Base-by-base conservation (phyloP, 2,888 invertebrate genomes). In the Eupithecia abbreviata region DNA sequence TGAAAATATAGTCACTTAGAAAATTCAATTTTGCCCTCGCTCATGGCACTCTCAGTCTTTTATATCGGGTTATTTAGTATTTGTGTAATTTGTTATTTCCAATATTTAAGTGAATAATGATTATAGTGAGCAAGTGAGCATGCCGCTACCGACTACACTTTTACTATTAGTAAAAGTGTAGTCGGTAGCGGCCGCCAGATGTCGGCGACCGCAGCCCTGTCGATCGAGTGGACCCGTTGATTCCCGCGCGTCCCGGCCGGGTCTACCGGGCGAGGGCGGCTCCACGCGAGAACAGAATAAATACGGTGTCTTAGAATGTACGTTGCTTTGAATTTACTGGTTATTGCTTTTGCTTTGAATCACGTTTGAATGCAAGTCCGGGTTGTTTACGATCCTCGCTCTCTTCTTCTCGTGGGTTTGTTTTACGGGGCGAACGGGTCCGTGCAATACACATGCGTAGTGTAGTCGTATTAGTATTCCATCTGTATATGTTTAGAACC, bases 321-420 rank as follows among this genome's bases (percentile, higher is more conserved):
- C 12, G 30, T 65, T 65, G 66, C 66, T 66, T 7, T 42, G 42
- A 66, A 66, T 66, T 66, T 42, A 66, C 42, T 66, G 41, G 42
- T 42, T 42, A 42, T 66, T 42, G 66, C 41, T 66, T 13, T 42
- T 41, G 66, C 41, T 42, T 41, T 66, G 18, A 66, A 42, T 66
- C 66, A 66, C 66, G 66, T 42, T 66, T 15, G 66, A 62, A 62
- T 62, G 62, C 62, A 62, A 12, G 62, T 62, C 62, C 62, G 62
- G 62, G 10, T 62, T 62, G 30, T 62, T 62, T 62, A 62, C 62
- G 30, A 62, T 30, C 30, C 10, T 62, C 30, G 62, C 4, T 62
- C 30, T 62, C 18, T 62, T 58, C 10, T 18, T 3, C 62, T 62
- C 10, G 2, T 12, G 30, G 4, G 30, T 62, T 62, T 62, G 30